Evolutionary conservation across 64 coral and sea anemone genomes (phyloP).

Genomic region (Dendronephthya gigantea): DNA sequence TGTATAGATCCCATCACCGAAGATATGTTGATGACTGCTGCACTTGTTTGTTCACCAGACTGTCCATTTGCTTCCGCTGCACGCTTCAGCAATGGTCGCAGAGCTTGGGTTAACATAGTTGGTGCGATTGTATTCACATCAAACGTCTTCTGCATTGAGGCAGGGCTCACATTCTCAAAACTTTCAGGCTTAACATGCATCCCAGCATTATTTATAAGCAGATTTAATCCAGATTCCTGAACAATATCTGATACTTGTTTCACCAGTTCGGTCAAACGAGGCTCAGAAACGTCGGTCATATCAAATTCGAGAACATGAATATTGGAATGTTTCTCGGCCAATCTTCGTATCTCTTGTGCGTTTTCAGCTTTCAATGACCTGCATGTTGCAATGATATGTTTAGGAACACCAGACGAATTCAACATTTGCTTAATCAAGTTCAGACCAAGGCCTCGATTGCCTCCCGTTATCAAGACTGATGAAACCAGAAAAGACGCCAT

Average conservation of each 20-base stretch:
- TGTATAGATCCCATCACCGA: neutral
- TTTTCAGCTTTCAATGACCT: neutral
- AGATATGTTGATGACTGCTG: neutral
- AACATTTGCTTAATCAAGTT: neutral
- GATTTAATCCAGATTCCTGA: neutral
- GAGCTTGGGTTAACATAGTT: neutral
- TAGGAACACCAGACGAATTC: neutral
- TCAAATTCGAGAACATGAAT: neutral
- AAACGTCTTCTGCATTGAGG: neutral
- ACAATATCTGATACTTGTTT: neutral
- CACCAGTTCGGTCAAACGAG: neutral
- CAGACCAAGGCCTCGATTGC: neutral
- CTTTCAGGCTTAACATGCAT: neutral
- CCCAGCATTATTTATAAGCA: neutral
- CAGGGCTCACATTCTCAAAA: neutral
- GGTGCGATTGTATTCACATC: conserved; percentile 1
- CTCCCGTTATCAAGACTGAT: neutral
- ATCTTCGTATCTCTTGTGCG: neutral
- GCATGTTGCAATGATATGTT: neutral
- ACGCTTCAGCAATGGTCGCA: neutral
- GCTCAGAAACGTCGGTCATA: neutral
- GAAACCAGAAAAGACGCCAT: neutral
- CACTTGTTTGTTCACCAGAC: neutral
- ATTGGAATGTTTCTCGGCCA: neutral
- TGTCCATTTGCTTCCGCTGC: neutral